These are phyloP conservation scores for Lithophane ornitopus DNA, from an alignment of 2,888 invertebrate genomes.

Conservation along the genomic window DNA sequence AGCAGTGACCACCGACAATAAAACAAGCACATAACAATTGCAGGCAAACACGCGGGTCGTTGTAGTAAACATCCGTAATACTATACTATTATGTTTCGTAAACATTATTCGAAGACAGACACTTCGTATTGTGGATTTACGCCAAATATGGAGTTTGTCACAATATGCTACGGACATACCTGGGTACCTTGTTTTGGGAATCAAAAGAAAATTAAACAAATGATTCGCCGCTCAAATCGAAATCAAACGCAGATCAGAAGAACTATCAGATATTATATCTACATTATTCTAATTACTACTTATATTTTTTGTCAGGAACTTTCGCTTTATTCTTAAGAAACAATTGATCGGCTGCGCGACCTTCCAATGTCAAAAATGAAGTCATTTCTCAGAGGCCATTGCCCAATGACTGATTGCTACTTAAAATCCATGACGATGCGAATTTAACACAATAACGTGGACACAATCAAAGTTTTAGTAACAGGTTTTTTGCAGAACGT, in stretches of 20 bases:
- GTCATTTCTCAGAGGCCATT: constrained; percentile 40
- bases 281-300: neutral
- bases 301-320: constrained; percentile 18
- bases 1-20: constrained; percentile 25
- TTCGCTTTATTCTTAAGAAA: constrained; percentile 26
- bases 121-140: neutral
- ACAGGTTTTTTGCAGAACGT: constrained; percentile 5
- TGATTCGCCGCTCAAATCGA: neutral
- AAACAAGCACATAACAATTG: constrained; percentile 36
- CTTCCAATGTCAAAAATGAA: constrained; percentile 49
- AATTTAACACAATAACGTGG: constrained; percentile 14
- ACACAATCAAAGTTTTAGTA: neutral
- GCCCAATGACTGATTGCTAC: constrained; percentile 40
- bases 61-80: constrained; percentile 55
- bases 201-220: neutral
- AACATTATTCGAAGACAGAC: constrained; percentile 15
- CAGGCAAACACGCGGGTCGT: constrained; percentile 26
- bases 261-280: neutral
- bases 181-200: neutral
- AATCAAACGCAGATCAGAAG: neutral
- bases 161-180: neutral
- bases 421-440: constrained; percentile 28
- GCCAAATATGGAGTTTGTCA: neutral
- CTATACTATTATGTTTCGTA: constrained; percentile 29
- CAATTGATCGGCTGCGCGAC: constrained; percentile 25